phyloP scores from a whole-genome alignment of 2,113 vertebrate genomes.

The Hassar affinis region DNA sequence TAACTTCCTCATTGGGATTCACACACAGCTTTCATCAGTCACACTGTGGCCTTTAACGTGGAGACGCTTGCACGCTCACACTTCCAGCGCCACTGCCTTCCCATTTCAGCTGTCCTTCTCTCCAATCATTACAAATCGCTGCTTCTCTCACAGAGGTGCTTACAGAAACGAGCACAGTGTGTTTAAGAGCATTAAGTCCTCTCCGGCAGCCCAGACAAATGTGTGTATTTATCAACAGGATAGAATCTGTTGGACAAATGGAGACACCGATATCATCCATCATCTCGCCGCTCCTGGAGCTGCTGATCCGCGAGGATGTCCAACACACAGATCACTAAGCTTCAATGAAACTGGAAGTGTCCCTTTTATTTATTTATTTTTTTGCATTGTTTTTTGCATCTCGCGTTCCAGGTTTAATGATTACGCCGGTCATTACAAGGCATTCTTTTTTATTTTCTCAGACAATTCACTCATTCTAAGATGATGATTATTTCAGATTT shows the following conservation, averaged over 20 bases:
- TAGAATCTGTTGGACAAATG: neutral
- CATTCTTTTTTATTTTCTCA: too few species aligned
- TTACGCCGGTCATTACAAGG: too few species aligned
- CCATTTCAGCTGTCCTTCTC: neutral
- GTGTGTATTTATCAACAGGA: neutral
- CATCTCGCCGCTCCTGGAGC: slow-evolving; percentile 11
- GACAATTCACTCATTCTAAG: too few species aligned
- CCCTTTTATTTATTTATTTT: too few species aligned
- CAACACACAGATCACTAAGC: slow-evolving; percentile 7
- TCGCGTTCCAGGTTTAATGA: neutral
- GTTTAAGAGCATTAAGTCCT: neutral
- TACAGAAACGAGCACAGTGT: neutral
- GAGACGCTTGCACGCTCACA: too few species aligned
- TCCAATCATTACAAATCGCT: neutral
- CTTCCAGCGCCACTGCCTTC: neutral
- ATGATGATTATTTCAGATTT: too few species aligned
- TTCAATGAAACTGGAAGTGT: neutral
- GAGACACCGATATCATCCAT: neutral
- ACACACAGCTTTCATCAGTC: too few species aligned
- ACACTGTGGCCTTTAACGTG: too few species aligned
- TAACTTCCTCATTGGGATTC: too few species aligned
- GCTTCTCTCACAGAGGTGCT: neutral
- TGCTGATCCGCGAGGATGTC: slow-evolving; percentile 8
- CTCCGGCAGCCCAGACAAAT: neutral
- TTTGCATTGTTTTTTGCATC: neutral